Evolutionary conservation across 2,888 invertebrate genomes (phyloP).

Genomic region (Buathra laborator): DNA sequence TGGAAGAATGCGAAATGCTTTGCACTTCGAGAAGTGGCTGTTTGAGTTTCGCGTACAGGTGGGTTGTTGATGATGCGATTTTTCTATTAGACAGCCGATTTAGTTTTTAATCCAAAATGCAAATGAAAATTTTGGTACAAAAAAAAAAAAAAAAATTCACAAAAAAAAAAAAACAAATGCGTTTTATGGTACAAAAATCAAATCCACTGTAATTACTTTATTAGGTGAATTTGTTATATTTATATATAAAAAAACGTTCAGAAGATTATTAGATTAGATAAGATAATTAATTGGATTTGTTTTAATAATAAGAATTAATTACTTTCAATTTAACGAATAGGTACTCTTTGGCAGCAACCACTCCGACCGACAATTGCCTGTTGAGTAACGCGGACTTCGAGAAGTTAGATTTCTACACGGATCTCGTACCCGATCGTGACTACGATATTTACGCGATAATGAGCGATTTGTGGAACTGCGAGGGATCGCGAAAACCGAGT

Average conservation of each 20-base stretch:
- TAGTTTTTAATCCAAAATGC: too few relatives aligned
- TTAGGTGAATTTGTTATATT: too few relatives aligned
- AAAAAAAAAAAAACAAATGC: too few relatives aligned
- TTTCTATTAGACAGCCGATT: too few relatives aligned
- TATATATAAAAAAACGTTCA: too few relatives aligned
- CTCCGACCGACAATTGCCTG: constrained; percentile 91
- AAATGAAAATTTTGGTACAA: too few relatives aligned
- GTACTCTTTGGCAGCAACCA: constrained; percentile 86
- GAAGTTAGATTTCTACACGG: constrained; percentile 90
- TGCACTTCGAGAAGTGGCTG: constrained; percentile 91
- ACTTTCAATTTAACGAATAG: constrained; percentile 72
- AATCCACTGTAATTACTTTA: too few relatives aligned
- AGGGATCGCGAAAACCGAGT: constrained; percentile 70
- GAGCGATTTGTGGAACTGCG: constrained; percentile 87
- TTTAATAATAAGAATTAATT: neutral
- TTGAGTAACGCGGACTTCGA: constrained; percentile 90
- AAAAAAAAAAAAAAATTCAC: too few relatives aligned
- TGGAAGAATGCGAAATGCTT: constrained; percentile 92
- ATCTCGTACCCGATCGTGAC: constrained; percentile 90
- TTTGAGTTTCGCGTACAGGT: constrained; percentile 92
- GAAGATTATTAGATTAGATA: neutral
- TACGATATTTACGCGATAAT: constrained; percentile 93
- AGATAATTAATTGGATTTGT: neutral
- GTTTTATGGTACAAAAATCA: too few relatives aligned
- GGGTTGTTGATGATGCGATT: constrained; percentile 32